Conservation (phyloP, 2,113 vertebrate genomes). For the Podarcis raffonei region DNA sequence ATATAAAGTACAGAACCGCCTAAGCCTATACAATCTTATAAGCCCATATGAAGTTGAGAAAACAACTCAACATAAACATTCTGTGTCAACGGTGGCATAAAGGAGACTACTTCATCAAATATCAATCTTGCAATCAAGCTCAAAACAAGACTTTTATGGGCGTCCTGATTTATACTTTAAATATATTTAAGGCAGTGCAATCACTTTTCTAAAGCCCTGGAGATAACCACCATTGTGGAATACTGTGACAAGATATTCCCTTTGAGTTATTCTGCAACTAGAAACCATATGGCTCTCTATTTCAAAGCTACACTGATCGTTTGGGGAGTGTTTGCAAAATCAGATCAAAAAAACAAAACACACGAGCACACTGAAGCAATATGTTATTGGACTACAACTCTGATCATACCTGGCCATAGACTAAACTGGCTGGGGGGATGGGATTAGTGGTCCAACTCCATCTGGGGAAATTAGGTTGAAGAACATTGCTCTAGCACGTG, state of each 20-base stretch:
- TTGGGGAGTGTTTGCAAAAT: not conserved
- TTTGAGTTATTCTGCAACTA: conserved; percentile 18
- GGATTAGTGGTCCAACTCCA: too few species aligned
- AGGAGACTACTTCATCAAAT: conserved; percentile 30
- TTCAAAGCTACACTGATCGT: not conserved
- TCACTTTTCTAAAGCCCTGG: conserved; percentile 10
- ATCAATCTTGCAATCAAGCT: conserved; percentile 26
- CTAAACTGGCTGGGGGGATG: too few species aligned
- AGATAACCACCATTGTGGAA: conserved; percentile 26
- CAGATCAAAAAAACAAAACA: conserved; percentile 7
- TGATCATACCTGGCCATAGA: too few species aligned
- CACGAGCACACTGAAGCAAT: not conserved
- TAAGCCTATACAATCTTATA: conserved; percentile 56
- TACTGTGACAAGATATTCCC: conserved; percentile 20
- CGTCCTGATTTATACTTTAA: conserved; percentile 55
- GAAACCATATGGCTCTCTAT: not conserved
- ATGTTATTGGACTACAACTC: too few species aligned
- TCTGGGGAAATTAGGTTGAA: too few species aligned
- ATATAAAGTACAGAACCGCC: conserved; percentile 4
- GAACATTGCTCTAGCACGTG: not conserved
- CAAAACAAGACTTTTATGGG: conserved; percentile 30
- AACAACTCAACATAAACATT: conserved; percentile 35
- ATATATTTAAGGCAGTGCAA: conserved; percentile 25
- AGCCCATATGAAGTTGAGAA: conserved; percentile 49
- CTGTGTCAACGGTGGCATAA: conserved; percentile 34